phyloP scores from a whole-genome alignment of 92 coral and sea anemone species.

The Parazoanthus atlanticus region DNA sequence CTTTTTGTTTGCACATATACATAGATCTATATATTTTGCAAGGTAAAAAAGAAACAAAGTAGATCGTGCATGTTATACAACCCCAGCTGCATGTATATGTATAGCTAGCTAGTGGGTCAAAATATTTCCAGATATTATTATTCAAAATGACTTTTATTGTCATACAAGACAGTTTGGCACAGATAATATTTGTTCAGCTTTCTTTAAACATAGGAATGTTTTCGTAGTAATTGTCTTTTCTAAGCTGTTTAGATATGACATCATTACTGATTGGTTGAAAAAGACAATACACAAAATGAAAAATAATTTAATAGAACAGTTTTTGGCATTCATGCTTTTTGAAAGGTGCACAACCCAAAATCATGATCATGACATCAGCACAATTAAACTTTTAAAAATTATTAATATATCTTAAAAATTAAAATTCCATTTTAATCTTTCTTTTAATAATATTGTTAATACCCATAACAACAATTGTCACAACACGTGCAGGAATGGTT shows the following conservation, averaged over 20 bases:
- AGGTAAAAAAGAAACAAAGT: neutral
- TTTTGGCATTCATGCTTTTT: no score
- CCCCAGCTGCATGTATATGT: neutral
- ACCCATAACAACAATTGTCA: no score
- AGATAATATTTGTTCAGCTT: neutral
- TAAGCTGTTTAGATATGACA: neutral
- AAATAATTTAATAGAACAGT: no score
- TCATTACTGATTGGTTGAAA: neutral
- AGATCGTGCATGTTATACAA: neutral
- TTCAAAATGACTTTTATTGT: neutral
- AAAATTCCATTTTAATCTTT: no score
- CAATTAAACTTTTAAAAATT: no score
- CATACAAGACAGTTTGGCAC: neutral
- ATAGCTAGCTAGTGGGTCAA: neutral
- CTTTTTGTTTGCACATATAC: no score
- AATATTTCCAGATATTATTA: no score
- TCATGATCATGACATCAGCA: no score
- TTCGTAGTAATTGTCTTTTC: neutral
- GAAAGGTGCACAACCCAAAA: no score
- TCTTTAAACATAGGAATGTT: neutral
- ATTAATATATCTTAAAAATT: no score
- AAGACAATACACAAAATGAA: neutral
- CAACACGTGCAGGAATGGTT: no score
- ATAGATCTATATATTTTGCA: neutral
- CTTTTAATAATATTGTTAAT: no score